Evolutionary conservation across 2,888 invertebrate species (phyloP), one percentile per base, ranked within the genome.

Genomic region (Amaurobius ferox): DNA sequence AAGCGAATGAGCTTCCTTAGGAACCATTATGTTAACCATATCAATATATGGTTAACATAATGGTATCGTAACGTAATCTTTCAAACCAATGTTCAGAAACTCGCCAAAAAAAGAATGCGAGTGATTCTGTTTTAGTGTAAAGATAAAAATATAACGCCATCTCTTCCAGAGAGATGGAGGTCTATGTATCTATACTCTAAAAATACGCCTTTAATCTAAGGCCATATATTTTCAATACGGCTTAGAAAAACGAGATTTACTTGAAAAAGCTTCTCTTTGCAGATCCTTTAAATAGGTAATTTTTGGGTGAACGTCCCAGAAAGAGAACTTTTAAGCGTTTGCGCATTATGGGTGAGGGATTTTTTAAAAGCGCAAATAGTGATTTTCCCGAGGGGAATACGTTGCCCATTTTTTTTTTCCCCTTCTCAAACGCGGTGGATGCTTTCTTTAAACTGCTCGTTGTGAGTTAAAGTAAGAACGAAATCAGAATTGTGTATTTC

Each of bases 211-310:
- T 30, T 26, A 35, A 32, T 66, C 32, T 66, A 19, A n/a, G 6
- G 35, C 19, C 23, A n/a, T 30, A 29, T 66, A 32, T 66, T 66
- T 19, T 66, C 32, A 16, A 66, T 66, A 32, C 32, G 9, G 35
- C n/a, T 66, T 3, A 66, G 28, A 48, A 44, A 35, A 48, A 64
- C 48, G 39, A 71, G 71, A 66, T 64, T 79, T 79, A 72, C 79
- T 71, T 79, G 79, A 72, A 71, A 44, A 64, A 35, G 30, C 71
- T 48, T 48, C 68, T 64, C 79, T 64, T 35, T 23, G 39, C 9
- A 48, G 66, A 44, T n/a, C 30, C 39, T 29, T 32, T 23, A 64
- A 79, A 79, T 66, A 64, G 71, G 71, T 35, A 66, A 72, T 71
- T 79, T 79, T 71, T 71, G 40, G 71, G 64, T 16, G 64, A 71